Evolutionary conservation across 2,797 vertebrate species (phyloP).

Genomic region (Tinamus major): DNA sequence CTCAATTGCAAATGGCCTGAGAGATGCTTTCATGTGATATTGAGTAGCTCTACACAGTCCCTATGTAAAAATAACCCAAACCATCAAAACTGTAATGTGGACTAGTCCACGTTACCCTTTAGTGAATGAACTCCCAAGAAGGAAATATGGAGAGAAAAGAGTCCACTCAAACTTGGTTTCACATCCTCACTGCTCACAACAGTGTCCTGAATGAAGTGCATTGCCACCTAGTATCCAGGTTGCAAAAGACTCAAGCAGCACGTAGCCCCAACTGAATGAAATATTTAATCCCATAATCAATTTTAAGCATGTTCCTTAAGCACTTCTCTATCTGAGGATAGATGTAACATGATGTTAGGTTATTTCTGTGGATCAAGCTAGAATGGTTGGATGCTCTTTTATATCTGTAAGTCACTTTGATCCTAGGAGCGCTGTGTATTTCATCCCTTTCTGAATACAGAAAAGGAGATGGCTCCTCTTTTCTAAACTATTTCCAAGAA

Average conservation of each 20-base stretch:
- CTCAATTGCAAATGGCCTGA: neutral
- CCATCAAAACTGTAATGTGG: neutral
- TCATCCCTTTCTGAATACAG: neutral
- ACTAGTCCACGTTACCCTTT: fast-evolving
- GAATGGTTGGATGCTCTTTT: neutral
- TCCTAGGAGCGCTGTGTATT: neutral
- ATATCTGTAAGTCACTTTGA: fast-evolving
- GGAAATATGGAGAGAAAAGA: neutral
- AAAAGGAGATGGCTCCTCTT: neutral
- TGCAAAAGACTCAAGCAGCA: neutral
- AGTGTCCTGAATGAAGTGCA: neutral
- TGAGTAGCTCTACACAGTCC: neutral
- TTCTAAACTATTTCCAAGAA: neutral
- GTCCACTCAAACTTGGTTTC: neutral
- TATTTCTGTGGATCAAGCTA: neutral
- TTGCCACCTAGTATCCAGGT: neutral
- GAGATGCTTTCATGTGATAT: neutral
- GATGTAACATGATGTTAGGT: neutral
- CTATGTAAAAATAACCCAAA: neutral
- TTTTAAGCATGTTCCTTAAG: neutral
- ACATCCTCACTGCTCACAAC: neutral
- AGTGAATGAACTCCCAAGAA: neutral
- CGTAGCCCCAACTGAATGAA: neutral
- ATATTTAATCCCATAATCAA: neutral
- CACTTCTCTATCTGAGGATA: neutral